These are phyloP conservation scores for Drosophila ficusphila DNA, from an alignment of 1,140 invertebrate species.

Conservation along the genomic window DNA sequence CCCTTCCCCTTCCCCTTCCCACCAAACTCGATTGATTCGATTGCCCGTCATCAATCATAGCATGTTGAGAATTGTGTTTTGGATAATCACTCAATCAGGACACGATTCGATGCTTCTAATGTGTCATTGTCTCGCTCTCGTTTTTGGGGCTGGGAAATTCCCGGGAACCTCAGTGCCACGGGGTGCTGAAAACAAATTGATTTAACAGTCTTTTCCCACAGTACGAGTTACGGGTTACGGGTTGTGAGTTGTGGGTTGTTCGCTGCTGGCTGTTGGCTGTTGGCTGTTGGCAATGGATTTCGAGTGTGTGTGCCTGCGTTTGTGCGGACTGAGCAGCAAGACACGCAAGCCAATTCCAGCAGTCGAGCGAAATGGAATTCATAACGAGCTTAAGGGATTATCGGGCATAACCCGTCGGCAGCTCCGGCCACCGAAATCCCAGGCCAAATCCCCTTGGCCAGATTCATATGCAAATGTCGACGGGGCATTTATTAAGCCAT, in stretches of 20 bases:
- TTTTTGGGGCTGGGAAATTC: neutral
- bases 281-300: too few relatives aligned
- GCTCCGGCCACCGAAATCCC: slow-evolving; percentile 1
- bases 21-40: slow-evolving; percentile 10
- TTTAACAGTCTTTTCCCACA: slow-evolving; percentile 65
- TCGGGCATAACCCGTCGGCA: slow-evolving; percentile 35
- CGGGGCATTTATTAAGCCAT: slow-evolving; percentile 39
- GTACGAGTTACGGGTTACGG: slow-evolving; percentile 11
- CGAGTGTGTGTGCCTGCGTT: slow-evolving; percentile 17
- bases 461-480: slow-evolving; percentile 40
- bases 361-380: slow-evolving; percentile 30
- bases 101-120: slow-evolving; percentile 47
- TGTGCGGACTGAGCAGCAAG: slow-evolving; percentile 24
- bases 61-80: slow-evolving; percentile 50
- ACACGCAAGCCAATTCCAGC: slow-evolving; percentile 68
- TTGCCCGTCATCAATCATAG: slow-evolving; percentile 36
- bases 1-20: too few relatives aligned
- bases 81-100: slow-evolving; percentile 77
- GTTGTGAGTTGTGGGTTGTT: slow-evolving; percentile 5
- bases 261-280: too few relatives aligned
- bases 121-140: slow-evolving; percentile 62
- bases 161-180: slow-evolving; percentile 18
- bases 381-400: slow-evolving; percentile 67
- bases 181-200: slow-evolving; percentile 66
- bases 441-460: slow-evolving; percentile 7